phyloP scores from a whole-genome alignment of 1,140 invertebrate genomes.

The Agrypnia vestita region DNA sequence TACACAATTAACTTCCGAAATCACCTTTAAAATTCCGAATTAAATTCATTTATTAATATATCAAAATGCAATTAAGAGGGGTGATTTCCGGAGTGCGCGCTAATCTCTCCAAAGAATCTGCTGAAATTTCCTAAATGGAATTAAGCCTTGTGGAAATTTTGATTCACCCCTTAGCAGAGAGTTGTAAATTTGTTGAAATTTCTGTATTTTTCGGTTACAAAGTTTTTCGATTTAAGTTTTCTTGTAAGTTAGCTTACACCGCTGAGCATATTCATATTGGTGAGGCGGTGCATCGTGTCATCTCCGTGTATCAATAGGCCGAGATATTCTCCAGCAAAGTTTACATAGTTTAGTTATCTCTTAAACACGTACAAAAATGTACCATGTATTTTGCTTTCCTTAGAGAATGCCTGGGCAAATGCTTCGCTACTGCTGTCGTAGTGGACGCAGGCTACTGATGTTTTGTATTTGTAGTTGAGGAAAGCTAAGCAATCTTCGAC shows the following conservation, averaged over 20 bases:
- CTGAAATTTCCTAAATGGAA: constrained; percentile 29
- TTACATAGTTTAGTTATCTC: not conserved
- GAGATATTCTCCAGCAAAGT: constrained; percentile 25
- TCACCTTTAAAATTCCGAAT: constrained; percentile 1
- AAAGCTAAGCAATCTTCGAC: not conserved
- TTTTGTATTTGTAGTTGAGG: not conserved
- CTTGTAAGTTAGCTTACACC: constrained; percentile 27
- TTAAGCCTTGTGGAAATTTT: constrained; percentile 48
- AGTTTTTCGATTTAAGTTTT: constrained; percentile 60
- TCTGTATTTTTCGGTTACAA: constrained; percentile 54
- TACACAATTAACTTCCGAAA: not conserved
- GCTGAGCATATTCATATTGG: not conserved
- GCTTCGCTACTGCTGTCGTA: too few relatives aligned
- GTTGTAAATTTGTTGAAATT: constrained; percentile 53
- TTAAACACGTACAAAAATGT: too few relatives aligned
- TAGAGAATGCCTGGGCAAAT: too few relatives aligned
- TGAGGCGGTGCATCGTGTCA: constrained; percentile 24
- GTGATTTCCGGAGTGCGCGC: not conserved
- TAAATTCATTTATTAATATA: constrained; percentile 7
- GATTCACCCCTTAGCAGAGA: constrained; percentile 48
- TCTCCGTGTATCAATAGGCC: constrained; percentile 24
- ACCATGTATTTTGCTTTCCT: too few relatives aligned
- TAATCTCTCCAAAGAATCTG: constrained; percentile 10
- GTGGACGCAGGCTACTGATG: too few relatives aligned
- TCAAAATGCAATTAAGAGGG: constrained; percentile 1